Evolutionary conservation across 2,888 invertebrate genomes (phyloP).

Genomic region (Autographa gamma): DNA sequence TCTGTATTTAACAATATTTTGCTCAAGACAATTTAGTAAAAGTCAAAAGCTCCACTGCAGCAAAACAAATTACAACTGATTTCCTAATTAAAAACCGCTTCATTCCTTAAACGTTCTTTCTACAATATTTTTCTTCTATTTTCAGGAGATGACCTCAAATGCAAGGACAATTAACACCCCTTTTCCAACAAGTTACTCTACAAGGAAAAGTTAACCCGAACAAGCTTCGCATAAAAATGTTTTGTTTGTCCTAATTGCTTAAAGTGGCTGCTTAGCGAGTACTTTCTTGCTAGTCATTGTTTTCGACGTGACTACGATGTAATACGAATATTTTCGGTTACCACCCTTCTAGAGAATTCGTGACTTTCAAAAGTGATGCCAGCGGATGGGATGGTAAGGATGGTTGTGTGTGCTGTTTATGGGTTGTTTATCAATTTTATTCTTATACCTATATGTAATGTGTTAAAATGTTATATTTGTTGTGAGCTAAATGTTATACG

Average conservation of each 20-base stretch:
- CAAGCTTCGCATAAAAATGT: slow-evolving; percentile 82
- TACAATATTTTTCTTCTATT: not conserved
- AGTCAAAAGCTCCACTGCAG: not conserved
- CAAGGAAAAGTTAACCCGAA: slow-evolving; percentile 61
- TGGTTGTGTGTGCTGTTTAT: slow-evolving; percentile 54
- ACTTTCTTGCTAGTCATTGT: slow-evolving; percentile 86
- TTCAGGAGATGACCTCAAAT: slow-evolving; percentile 39
- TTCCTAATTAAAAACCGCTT: not conserved
- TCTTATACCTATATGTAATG: too few species aligned
- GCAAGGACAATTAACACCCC: slow-evolving; percentile 42
- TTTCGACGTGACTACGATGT: slow-evolving; percentile 81
- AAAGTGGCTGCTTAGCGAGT: slow-evolving; percentile 84
- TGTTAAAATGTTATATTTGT: too few species aligned
- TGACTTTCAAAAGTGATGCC: slow-evolving; percentile 80
- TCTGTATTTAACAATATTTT: not conserved
- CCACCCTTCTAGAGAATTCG: slow-evolving; percentile 76
- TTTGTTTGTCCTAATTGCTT: slow-evolving; percentile 88
- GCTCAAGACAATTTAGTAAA: not conserved
- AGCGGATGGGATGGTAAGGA: slow-evolving; percentile 58
- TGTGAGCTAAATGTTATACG: not conserved
- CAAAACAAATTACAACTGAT: not conserved
- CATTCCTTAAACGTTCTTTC: not conserved
- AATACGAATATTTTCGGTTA: slow-evolving; percentile 83
- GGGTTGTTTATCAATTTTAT: not conserved
- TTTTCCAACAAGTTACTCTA: slow-evolving; percentile 56